Evolutionary conservation across 2,797 vertebrate genomes (phyloP).

Genomic region (Fistularia commersonii): DNA sequence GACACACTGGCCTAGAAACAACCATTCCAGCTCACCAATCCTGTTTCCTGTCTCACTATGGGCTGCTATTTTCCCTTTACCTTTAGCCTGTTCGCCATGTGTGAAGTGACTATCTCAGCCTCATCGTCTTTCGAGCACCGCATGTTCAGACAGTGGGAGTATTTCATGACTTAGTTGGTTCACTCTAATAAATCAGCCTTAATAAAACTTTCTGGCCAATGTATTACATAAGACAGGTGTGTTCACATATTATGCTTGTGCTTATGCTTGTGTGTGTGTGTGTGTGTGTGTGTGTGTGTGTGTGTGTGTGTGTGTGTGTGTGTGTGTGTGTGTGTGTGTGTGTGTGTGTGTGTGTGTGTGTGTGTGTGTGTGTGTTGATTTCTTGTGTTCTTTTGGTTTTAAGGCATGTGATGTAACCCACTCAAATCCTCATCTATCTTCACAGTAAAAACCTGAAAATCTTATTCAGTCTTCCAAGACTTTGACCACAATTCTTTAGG

Average conservation of each 20-base stretch:
- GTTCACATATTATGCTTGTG: no score
- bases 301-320: no score
- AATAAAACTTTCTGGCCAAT: slow-evolving; percentile 48
- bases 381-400: neutral
- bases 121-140: no score
- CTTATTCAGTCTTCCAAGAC: no score
- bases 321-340: slow-evolving; percentile 1
- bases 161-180: slow-evolving; percentile 59
- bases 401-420: neutral
- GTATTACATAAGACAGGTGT: slow-evolving; percentile 45
- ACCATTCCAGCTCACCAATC: slow-evolving; percentile 27
- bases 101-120: no score
- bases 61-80: neutral
- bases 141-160: slow-evolving; percentile 20
- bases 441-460: no score
- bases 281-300: slow-evolving; percentile 1
- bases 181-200: slow-evolving; percentile 47
- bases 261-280: slow-evolving; percentile 1
- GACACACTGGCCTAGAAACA: slow-evolving; percentile 72
- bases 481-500: no score
- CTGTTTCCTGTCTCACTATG: slow-evolving; percentile 8
- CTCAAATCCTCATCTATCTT: no score
- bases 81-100: neutral
- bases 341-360: neutral
- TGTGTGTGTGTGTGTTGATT: slow-evolving; percentile 7